A percentile compares a stretch with the other conserved stretches of the same genome.
phyloP scores from a whole-genome alignment of 2,888 invertebrate species.

The Chrysina gloriosa region DNA sequence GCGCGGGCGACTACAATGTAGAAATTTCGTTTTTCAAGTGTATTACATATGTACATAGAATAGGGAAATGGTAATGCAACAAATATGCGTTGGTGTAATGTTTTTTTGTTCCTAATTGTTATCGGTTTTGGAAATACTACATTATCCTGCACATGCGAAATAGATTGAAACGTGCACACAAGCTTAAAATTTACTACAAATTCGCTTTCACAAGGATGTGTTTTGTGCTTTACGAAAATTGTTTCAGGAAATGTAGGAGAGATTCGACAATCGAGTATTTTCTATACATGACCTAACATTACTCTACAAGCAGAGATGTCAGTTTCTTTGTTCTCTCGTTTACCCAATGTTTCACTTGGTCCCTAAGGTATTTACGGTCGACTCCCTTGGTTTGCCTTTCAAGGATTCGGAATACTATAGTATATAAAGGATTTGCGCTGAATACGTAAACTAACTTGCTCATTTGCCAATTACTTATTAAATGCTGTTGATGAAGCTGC shows the following conservation, averaged over 20 bases:
- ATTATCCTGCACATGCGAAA: too few relatives aligned
- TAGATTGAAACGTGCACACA: too few relatives aligned
- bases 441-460: slow-evolving; percentile 33
- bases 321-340: slow-evolving; percentile 35
- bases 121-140: too few relatives aligned
- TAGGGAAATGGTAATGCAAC: too few relatives aligned
- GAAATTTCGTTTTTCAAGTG: too few relatives aligned
- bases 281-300: slow-evolving; percentile 34
- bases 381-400: slow-evolving; percentile 32
- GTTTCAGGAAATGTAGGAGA: slow-evolving; percentile 2
- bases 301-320: slow-evolving; percentile 22
- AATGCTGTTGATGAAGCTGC: slow-evolving; percentile 4
- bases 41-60: too few relatives aligned
- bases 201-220: neutral
- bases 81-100: too few relatives aligned
- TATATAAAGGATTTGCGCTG: slow-evolving; percentile 24
- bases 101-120: too few relatives aligned
- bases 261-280: slow-evolving; percentile 13
- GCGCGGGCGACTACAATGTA: neutral
- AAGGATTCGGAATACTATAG: slow-evolving; percentile 21
- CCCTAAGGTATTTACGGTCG: slow-evolving; percentile 25
- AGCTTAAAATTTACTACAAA: neutral
- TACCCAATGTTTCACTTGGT: slow-evolving; percentile 31
- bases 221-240: slow-evolving; percentile 13
- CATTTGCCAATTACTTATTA: slow-evolving; percentile 35